phyloP scores from a whole-genome alignment of 2,113 vertebrate species.

The Vidua macroura region DNA sequence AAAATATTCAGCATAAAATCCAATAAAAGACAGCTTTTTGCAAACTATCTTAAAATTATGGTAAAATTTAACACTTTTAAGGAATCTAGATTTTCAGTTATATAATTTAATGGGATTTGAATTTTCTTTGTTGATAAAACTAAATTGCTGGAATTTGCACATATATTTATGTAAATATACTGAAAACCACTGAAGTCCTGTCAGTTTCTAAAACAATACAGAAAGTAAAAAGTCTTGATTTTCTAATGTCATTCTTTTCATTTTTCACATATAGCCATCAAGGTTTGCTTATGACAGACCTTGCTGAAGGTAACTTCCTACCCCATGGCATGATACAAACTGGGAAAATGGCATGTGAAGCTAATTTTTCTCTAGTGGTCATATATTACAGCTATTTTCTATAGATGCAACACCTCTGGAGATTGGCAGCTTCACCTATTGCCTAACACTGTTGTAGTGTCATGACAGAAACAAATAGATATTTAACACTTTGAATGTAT shows the following conservation, averaged over 20 bases:
- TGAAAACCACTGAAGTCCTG: background rate
- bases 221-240: background rate
- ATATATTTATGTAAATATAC: background rate
- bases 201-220: rapidly evolving
- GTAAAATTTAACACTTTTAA: background rate
- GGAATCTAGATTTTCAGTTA: background rate
- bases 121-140: background rate
- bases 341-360: background rate
- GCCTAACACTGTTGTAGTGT: background rate
- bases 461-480: background rate
- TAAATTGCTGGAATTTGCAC: background rate
- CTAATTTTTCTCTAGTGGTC: background rate
- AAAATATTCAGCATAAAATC: background rate
- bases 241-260: background rate
- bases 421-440: background rate
- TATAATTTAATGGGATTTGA: background rate
- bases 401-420: background rate
- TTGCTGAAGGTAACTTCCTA: background rate
- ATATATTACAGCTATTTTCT: background rate
- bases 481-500: background rate
- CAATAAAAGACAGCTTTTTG: background rate
- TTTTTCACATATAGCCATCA: background rate
- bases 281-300: background rate
- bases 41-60: background rate
- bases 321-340: background rate